These are phyloP conservation scores for Seladonia tumulorum DNA, from an alignment of 2,888 invertebrate genomes.

Conservation along the genomic window DNA sequence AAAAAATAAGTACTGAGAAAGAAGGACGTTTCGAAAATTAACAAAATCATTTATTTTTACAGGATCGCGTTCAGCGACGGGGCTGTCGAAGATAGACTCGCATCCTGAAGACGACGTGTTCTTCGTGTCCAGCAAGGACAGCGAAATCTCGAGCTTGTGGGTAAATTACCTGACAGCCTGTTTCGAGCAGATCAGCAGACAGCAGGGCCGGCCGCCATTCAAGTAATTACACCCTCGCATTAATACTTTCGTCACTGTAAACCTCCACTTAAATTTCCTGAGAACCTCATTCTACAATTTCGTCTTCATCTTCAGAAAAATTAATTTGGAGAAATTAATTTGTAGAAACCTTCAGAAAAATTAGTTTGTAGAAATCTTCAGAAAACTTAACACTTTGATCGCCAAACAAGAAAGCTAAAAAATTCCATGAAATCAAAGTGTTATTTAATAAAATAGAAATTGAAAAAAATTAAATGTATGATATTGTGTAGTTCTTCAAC, in stretches of 20 bases:
- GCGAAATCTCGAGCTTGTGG: slow-evolving; percentile 92
- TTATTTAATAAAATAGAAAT: too few relatives aligned
- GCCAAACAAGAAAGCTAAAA: too few relatives aligned
- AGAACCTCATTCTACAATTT: background rate
- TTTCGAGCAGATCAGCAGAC: slow-evolving; percentile 93
- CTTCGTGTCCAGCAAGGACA: slow-evolving; percentile 91
- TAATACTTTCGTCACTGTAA: background rate
- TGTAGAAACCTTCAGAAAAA: background rate
- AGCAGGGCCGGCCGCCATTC: slow-evolving; percentile 92
- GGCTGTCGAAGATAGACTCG: slow-evolving; percentile 60
- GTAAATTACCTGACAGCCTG: slow-evolving; percentile 92
- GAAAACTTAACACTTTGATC: too few relatives aligned
- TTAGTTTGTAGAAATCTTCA: background rate
- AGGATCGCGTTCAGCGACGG: slow-evolving; percentile 75
- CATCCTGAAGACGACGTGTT: slow-evolving; percentile 91
- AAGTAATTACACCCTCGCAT: slow-evolving; percentile 85
- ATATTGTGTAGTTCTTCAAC: too few relatives aligned
- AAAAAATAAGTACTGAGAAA: background rate
- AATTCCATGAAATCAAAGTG: too few relatives aligned
- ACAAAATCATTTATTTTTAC: slow-evolving; percentile 26
- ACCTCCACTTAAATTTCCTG: background rate
- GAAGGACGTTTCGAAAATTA: background rate
- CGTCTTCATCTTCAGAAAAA: background rate
- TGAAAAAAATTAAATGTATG: too few relatives aligned
- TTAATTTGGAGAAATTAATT: too few relatives aligned